Percentiles rank a stretch among this genome's conserved stretches.
Evolutionary conservation across 2,888 invertebrate genomes (phyloP).

Genomic region (Drosophila birchii): DNA sequence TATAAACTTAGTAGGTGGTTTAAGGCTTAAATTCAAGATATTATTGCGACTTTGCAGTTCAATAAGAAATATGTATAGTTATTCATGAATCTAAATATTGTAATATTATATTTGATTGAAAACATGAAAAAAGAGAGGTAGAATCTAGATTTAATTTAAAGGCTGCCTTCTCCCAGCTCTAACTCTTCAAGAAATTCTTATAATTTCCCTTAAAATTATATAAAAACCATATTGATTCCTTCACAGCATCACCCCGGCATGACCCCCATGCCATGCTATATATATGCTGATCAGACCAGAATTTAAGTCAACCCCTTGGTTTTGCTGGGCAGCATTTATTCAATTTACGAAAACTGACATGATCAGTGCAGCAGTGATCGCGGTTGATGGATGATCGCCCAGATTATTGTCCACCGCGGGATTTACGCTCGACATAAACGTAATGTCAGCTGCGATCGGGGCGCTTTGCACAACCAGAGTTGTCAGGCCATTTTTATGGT

Average conservation of each 20-base stretch:
- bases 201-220: neutral
- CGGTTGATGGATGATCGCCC: constrained; percentile 35
- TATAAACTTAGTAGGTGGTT: neutral
- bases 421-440: constrained; percentile 48
- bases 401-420: constrained; percentile 48
- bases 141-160: neutral
- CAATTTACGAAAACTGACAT: constrained; percentile 60
- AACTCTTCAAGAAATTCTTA: neutral
- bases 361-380: constrained; percentile 39
- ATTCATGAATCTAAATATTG: neutral
- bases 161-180: neutral
- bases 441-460: constrained; percentile 38
- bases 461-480: constrained; percentile 72
- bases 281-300: constrained; percentile 12
- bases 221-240: neutral
- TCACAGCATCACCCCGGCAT: neutral
- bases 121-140: neutral
- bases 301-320: constrained; percentile 23
- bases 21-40: no score
- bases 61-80: neutral
- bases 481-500: constrained; percentile 60
- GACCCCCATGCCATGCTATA: constrained; percentile 23
- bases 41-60: neutral
- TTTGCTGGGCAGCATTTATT: constrained; percentile 52
- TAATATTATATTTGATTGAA: neutral